These are phyloP conservation scores for Clostera curtula DNA, from an alignment of 2,888 invertebrate genomes.

Conservation along the genomic window DNA sequence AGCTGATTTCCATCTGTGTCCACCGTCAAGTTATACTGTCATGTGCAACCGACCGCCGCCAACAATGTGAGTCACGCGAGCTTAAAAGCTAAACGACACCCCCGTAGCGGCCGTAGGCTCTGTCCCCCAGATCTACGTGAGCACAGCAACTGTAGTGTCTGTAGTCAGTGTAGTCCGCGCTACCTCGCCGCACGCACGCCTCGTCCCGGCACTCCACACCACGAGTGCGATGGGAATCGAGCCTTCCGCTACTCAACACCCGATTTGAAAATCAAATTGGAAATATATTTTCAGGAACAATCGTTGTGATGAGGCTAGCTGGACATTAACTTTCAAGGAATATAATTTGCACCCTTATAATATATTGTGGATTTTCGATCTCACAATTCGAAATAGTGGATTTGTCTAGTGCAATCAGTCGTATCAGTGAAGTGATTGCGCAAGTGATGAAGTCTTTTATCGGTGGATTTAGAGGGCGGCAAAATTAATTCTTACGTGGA, in stretches of 20 bases:
- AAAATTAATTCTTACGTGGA: conserved; percentile 68
- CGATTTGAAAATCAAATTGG: conserved; percentile 49
- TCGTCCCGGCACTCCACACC: conserved; percentile 18
- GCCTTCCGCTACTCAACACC: conserved; percentile 37
- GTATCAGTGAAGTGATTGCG: conserved; percentile 44
- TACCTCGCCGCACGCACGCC: conserved; percentile 39
- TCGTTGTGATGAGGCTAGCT: conserved; percentile 43
- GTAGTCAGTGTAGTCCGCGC: conserved; percentile 45
- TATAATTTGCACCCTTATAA: conserved; percentile 15
- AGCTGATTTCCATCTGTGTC: conserved; percentile 31
- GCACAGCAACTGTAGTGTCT: conserved; percentile 5
- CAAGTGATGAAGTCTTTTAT: conserved; percentile 44
- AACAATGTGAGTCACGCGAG: conserved; percentile 41
- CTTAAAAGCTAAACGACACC: conserved; percentile 49
- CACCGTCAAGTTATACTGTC: conserved; percentile 13
- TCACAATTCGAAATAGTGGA: conserved; percentile 33
- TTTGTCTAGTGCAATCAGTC: conserved; percentile 34
- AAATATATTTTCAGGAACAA: conserved; percentile 42
- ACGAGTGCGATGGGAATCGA: conserved; percentile 28
- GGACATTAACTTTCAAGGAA: conserved; percentile 20
- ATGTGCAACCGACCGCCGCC: conserved; percentile 17
- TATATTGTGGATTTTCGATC: conserved; percentile 22
- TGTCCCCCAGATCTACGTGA: conserved; percentile 29
- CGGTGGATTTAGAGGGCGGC: conserved; percentile 36
- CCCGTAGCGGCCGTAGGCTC: conserved; percentile 55